phyloP scores from a whole-genome alignment of 2,797 vertebrate species.

The Microctenopoma stevenorrisi region DNA sequence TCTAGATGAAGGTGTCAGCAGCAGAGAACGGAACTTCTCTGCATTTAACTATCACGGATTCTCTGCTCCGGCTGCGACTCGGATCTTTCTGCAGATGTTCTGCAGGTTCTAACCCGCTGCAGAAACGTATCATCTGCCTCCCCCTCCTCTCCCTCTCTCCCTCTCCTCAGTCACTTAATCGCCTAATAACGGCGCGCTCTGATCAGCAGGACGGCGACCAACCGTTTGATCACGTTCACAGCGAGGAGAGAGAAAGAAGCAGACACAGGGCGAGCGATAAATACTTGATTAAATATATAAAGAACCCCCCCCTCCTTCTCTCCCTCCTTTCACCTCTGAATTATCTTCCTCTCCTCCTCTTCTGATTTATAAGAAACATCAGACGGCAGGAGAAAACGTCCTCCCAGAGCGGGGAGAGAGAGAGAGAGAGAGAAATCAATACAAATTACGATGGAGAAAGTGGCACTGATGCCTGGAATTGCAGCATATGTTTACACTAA shows the following conservation, averaged over 20 bases:
- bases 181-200: constrained; percentile 57
- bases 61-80: no score
- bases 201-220: constrained; percentile 60
- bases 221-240: constrained; percentile 65
- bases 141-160: background rate
- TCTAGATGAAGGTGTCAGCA: no score
- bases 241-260: constrained; percentile 26
- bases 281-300: constrained; percentile 76
- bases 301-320: constrained; percentile 29
- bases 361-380: constrained; percentile 64
- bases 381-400: constrained; percentile 66
- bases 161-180: constrained; percentile 57
- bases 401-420: constrained; percentile 18
- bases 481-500: constrained; percentile 90
- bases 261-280: constrained; percentile 52
- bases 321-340: constrained; percentile 42
- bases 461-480: constrained; percentile 85
- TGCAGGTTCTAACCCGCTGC: no score
- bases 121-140: constrained; percentile 11
- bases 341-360: constrained; percentile 45
- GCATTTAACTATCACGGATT: no score
- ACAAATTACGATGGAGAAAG: constrained; percentile 86
- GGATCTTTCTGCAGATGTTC: no score
- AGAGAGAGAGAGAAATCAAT: constrained; percentile 83
- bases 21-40: no score